Base-by-base conservation (phyloP, 2,797 vertebrate species). In the Knipowitschia caucasica region DNA sequence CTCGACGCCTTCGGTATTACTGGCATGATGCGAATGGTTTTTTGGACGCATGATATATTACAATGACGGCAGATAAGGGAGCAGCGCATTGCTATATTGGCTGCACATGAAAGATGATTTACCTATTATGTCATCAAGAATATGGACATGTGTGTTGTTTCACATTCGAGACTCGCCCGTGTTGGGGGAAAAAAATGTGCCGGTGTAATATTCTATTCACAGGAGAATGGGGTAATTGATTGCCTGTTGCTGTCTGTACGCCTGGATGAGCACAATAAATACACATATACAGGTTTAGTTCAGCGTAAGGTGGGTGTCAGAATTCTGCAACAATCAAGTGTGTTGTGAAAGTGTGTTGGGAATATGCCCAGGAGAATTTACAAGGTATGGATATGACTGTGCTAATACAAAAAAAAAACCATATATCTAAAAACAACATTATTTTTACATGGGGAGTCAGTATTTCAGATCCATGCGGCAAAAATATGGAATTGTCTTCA, bases 61-160 rank as follows among this genome's bases (percentile, higher is more conserved):
- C 42, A 65, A 60, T 59, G 26, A 57, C 61, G 39, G 14, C 45
- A 63, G 57, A 74, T 73, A 56, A 81, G 78, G 58, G 53, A 12
- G 2, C 42, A 36, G 52, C 6, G 10, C 23, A 44, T 30, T 67
- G 72, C 63, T 58, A 60, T 58, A 60, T 51, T 63, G 66, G 62
- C 56, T 64, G 62, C 65, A 35, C 54, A 62, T 71, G 57, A 75
- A 70, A 77, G 62, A 76, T 73, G 72, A 76, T 69, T 80, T 51
- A 58, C 56, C 59, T 43, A 57, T 77, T 71, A 65, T 69, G 73
- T 52, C 69, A 61, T 63, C 44, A 68, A 45, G 45, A 59, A 57
- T 1, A 4, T 35, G 34, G 53, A 20, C 51, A 15, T 35, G 4
- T 4, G 18, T 72, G 63, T 60, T 47, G 57, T 67, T 64, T 54